Evolutionary conservation across 2,888 invertebrate genomes (phyloP).

Genomic region (Rhyacophila evoluta): DNA sequence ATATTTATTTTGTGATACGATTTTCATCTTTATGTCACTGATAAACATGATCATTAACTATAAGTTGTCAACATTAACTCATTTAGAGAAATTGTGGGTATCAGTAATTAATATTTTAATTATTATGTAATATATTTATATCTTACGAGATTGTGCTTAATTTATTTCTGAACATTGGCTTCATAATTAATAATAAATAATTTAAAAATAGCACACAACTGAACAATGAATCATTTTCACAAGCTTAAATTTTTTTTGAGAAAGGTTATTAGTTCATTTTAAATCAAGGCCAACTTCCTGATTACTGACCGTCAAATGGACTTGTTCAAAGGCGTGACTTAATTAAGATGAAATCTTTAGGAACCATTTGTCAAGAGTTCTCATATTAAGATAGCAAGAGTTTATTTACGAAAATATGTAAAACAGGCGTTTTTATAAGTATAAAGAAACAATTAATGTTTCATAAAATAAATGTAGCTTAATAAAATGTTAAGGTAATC

Average conservation of each 20-base stretch:
- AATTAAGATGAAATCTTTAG: conserved; percentile 35
- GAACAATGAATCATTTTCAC: not conserved
- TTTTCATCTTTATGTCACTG: no score
- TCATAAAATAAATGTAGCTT: no score
- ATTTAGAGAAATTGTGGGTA: no score
- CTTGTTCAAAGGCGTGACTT: conserved; percentile 36
- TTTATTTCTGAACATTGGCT: no score
- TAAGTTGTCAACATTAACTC: no score
- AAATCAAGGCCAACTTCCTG: conserved; percentile 23
- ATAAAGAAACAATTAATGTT: not conserved
- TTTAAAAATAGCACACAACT: no score
- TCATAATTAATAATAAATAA: no score
- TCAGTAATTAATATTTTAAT: no score
- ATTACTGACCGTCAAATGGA: not conserved
- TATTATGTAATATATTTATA: no score
- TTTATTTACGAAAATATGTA: not conserved
- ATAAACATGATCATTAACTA: no score
- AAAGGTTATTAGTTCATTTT: not conserved
- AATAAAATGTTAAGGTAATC: not conserved
- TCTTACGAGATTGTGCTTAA: no score
- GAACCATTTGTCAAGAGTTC: conserved; percentile 26
- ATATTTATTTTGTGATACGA: no score
- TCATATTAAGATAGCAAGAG: not conserved
- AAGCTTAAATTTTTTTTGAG: not conserved
- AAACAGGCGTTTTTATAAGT: not conserved